phyloP scores from a whole-genome alignment of 2,888 invertebrate genomes.

The Bombylius major region DNA sequence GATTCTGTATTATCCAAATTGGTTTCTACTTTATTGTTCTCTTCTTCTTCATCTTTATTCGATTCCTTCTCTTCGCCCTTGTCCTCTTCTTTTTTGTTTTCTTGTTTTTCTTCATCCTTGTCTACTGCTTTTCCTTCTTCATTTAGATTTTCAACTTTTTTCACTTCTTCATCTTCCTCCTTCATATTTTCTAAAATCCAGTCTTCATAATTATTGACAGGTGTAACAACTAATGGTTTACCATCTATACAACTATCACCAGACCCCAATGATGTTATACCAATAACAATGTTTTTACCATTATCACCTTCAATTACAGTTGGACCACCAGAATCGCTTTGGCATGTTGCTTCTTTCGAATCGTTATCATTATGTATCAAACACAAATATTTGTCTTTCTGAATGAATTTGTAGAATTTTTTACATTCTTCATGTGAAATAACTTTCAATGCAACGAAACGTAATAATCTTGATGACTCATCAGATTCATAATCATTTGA shows the following conservation, averaged over 20 bases:
- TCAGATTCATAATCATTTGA: neutral
- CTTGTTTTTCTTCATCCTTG: too few relatives aligned
- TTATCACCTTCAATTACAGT: neutral
- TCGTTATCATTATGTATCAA: neutral
- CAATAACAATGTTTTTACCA: neutral
- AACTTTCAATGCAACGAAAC: neutral
- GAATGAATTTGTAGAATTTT: too few relatives aligned
- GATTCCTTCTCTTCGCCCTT: too few relatives aligned
- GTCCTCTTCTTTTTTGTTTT: too few relatives aligned
- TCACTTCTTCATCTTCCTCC: too few relatives aligned
- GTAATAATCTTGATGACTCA: neutral
- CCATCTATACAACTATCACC: neutral
- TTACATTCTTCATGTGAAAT: neutral
- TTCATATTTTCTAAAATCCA: neutral
- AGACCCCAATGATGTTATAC: neutral
- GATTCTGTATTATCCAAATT: too few relatives aligned
- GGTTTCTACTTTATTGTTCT: too few relatives aligned
- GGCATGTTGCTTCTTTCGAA: neutral
- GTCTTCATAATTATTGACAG: neutral
- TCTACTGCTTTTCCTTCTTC: too few relatives aligned
- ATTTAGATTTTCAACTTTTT: too few relatives aligned
- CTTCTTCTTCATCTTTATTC: too few relatives aligned
- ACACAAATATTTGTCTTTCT: neutral
- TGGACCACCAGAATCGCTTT: neutral
- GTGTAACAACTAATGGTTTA: neutral